These are phyloP conservation scores for Lasioglossum lativentre DNA, from an alignment of 2,888 invertebrate genomes.

Conservation along the genomic window DNA sequence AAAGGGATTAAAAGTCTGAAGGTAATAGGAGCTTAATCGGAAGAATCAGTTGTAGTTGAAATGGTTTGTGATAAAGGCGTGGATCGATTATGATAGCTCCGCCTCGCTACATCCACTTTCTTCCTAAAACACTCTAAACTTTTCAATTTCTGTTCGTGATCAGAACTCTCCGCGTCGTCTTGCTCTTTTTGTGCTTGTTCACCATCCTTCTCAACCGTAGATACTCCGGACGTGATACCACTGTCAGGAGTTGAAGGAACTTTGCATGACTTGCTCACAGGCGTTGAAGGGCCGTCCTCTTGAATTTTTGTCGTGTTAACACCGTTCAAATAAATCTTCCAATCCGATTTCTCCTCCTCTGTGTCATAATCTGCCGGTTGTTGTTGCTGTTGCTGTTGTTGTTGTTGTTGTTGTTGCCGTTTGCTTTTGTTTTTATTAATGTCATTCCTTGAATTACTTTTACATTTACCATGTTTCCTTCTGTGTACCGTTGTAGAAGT, in stretches of 20 bases:
- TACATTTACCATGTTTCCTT: slow-evolving; percentile 71
- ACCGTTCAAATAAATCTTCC: slow-evolving; percentile 66
- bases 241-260: slow-evolving; percentile 80
- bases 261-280: slow-evolving; percentile 70
- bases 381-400: slow-evolving; percentile 66
- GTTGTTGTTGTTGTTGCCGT: slow-evolving; percentile 63
- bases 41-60: slow-evolving; percentile 77
- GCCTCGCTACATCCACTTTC: slow-evolving; percentile 78
- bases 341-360: slow-evolving; percentile 51
- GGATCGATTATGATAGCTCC: slow-evolving; percentile 75
- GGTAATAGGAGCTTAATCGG: slow-evolving; percentile 72
- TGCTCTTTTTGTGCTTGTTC: slow-evolving; percentile 57
- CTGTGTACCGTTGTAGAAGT: slow-evolving; percentile 58
- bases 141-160: slow-evolving; percentile 74
- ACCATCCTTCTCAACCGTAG: slow-evolving; percentile 77
- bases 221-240: slow-evolving; percentile 81
- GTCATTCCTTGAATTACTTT: slow-evolving; percentile 58
- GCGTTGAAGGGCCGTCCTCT: slow-evolving; percentile 66
- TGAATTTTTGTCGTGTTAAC: slow-evolving; percentile 36
- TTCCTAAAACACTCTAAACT: slow-evolving; percentile 78
- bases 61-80: slow-evolving; percentile 63
- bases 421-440: slow-evolving; percentile 68
- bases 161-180: slow-evolving; percentile 75
- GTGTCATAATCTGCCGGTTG: slow-evolving; percentile 65
- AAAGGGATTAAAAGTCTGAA: slow-evolving; percentile 45